Conservation (phyloP, 2,113 vertebrate species). For the Labrus mixtus region DNA sequence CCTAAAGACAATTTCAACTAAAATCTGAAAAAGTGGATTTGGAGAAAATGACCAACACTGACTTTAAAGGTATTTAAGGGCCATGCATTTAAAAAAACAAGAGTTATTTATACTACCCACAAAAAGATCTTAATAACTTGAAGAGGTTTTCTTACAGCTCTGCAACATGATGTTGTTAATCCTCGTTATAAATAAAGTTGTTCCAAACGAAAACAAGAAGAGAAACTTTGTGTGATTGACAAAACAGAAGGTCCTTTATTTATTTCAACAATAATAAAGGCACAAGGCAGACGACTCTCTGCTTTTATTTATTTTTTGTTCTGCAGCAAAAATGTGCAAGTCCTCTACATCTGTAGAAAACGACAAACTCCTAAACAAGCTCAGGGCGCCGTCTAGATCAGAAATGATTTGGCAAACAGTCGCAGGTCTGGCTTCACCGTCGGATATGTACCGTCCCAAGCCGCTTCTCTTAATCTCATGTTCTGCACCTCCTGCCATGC, state of each 20-base stretch:
- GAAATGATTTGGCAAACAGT: constrained; percentile 33
- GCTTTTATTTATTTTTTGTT: constrained; percentile 7
- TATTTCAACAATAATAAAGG: constrained; percentile 50
- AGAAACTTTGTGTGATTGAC: constrained; percentile 10
- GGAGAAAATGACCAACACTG: no score
- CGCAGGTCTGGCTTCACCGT: constrained; percentile 9
- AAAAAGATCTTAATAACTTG: no score
- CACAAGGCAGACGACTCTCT: constrained; percentile 50
- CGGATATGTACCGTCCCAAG: background rate
- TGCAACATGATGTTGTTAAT: no score
- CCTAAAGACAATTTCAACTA: no score
- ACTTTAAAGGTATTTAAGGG: no score
- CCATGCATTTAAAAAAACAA: no score
- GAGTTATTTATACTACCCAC: no score
- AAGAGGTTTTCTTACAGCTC: no score
- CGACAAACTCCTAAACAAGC: constrained; percentile 1
- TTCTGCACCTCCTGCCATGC: background rate
- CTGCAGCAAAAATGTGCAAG: constrained; percentile 3
- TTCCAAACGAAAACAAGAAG: background rate
- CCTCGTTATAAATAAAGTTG: background rate
- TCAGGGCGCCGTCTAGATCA: background rate
- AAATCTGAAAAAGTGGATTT: no score
- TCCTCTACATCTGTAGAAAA: constrained; percentile 17
- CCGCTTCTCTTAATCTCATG: constrained; percentile 2
- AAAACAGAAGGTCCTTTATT: constrained; percentile 57